Percentiles rank a stretch among this genome's conserved stretches.
Conservation (phyloP, 2,797 vertebrate species). For the Sebastes hubbsi region DNA sequence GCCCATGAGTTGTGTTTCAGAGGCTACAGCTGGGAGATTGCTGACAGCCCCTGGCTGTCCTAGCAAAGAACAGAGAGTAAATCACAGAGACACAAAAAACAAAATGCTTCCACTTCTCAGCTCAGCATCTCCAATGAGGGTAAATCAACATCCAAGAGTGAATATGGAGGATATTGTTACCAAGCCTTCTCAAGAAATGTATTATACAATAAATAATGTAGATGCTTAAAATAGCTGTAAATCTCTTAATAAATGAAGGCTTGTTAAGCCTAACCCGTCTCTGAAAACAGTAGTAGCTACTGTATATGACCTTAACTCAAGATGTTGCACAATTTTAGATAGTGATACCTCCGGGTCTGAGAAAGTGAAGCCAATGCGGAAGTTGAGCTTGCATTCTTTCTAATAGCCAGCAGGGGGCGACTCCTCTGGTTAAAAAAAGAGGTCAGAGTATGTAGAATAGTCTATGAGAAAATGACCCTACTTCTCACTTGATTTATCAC, state of each 20-base stretch:
- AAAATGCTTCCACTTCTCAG: conserved; percentile 56
- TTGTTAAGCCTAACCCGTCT: background rate
- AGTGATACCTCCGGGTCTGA: background rate
- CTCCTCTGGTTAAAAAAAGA: too few relatives aligned
- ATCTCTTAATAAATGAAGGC: background rate
- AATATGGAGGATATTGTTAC: conserved; percentile 2
- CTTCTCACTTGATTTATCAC: too few relatives aligned
- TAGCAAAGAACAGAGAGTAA: conserved; percentile 60
- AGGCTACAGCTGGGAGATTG: conserved; percentile 76
- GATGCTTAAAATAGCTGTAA: background rate
- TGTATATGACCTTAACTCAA: background rate
- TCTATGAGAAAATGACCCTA: too few relatives aligned
- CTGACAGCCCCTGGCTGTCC: conserved; percentile 74
- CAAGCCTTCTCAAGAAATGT: background rate
- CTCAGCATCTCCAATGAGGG: conserved; percentile 40
- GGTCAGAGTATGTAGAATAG: too few relatives aligned
- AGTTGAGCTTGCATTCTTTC: too few relatives aligned
- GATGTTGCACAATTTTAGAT: background rate
- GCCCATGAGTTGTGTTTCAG: conserved; percentile 74
- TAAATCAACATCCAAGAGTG: conserved; percentile 40
- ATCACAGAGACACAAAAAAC: conserved; percentile 62
- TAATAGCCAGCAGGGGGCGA: too few relatives aligned
- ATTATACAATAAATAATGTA: conserved; percentile 10
- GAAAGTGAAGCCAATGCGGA: too few relatives aligned
- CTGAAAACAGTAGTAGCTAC: background rate